Evolutionary conservation across 2,113 vertebrate species (phyloP), one percentile per base, ranked within the genome.

Genomic region (Daphoenositta chrysoptera): DNA sequence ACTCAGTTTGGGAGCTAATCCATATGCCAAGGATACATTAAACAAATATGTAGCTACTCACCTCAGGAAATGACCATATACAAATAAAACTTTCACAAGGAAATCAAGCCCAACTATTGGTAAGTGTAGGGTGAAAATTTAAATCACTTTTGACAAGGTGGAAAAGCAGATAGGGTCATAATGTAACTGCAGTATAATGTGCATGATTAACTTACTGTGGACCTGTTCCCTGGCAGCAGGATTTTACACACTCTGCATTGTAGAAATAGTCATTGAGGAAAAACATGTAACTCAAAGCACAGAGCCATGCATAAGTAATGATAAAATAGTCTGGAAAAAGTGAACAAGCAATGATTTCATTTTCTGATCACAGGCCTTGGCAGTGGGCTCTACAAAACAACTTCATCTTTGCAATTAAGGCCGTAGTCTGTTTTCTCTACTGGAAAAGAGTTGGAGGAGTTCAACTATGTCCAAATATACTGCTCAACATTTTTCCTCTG

Each of bases 1-100:
- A 95, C 87, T 81, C 92, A 94, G 64, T 92, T 94, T 94, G 68
- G 78, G 66, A 97, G 39, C 35, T 75, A 80, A 90, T 88, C 89
- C 85, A 87, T 92, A 95, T 91, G 94, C 51, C 92, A 87, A 95
- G 76, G 48, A 58, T 83, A 23, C 47, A 69, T 94, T 95, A 93
- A 96, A 95, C 61, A 96, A 97, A 94, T 73, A 93, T 33, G 65
- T 66, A 94, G 17, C 51, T 94, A 77, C 75, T 53, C 63, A 70
- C 64, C 93, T 91, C 42, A 86, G 79, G 28, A 76, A 92, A 70
- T 90, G 89, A 81, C 90, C 92, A 95, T 73, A 93, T 85, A 91
- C 14, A 31, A 94, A 73, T 82, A 75, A 87, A 95, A 91, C 12
- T 73, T 90, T 73, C 56, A 45, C 56, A 78, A 89, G 81, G 37